A percentile compares a stretch with the other conserved stretches of the same genome.
phyloP scores from a whole-genome alignment of 35 echinoderm and acorn worm species.

The Apostichopus japonicus region DNA sequence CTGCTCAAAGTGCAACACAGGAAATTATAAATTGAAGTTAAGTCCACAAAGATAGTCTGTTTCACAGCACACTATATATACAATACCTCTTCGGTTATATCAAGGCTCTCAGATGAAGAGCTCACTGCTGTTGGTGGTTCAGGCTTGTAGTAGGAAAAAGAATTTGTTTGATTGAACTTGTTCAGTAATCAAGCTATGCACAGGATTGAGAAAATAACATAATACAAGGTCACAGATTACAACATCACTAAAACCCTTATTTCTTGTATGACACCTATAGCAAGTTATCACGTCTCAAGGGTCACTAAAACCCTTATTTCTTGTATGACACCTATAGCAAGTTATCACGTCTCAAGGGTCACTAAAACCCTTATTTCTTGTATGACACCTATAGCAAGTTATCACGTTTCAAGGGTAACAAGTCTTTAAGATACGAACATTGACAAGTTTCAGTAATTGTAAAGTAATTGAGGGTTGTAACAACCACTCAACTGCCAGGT shows the following conservation, averaged over 20 bases:
- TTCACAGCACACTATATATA: slow-evolving; percentile 30
- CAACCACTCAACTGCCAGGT: too few species aligned
- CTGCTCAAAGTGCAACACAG: too few species aligned
- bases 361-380: neutral
- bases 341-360: neutral
- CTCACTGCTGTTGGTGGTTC: slow-evolving; percentile 8
- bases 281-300: neutral
- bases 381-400: neutral
- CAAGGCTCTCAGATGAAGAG: slow-evolving; percentile 22
- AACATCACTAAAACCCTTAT: neutral
- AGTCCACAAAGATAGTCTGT: neutral
- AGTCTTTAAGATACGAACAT: neutral
- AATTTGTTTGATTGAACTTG: neutral
- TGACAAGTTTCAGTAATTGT: neutral
- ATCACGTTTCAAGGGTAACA: neutral
- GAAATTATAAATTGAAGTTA: too few species aligned
- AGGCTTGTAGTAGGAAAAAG: slow-evolving; percentile 27
- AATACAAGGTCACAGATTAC: neutral
- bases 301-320: neutral
- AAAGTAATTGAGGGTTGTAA: too few species aligned
- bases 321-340: neutral
- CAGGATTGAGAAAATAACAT: neutral
- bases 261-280: neutral
- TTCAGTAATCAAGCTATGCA: neutral
- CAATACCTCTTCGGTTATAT: slow-evolving; percentile 20